Evolutionary conservation across 2,888 invertebrate species (phyloP).

Genomic region (Caradrina clavipalpis): DNA sequence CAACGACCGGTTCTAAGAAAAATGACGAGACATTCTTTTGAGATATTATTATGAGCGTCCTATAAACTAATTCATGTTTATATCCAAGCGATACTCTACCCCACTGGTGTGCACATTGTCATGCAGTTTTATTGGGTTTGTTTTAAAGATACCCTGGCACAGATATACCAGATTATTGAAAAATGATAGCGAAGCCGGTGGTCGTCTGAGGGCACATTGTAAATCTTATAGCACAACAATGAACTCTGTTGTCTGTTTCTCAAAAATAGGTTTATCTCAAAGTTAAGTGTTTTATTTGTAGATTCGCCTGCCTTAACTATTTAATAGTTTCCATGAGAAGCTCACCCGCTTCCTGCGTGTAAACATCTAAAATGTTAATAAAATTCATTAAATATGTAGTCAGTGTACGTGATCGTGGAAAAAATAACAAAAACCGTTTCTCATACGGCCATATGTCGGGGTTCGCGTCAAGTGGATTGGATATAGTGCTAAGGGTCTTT

Average conservation of each 20-base stretch:
- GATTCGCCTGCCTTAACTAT: constrained; percentile 6
- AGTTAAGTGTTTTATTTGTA: constrained; percentile 39
- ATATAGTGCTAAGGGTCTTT: constrained; percentile 64
- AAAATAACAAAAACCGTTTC: constrained; percentile 74
- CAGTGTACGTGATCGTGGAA: constrained; percentile 69
- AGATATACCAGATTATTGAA: constrained; percentile 39
- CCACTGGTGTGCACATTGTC: constrained; percentile 13
- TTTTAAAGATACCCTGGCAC: constrained; percentile 15
- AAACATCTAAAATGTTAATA: constrained; percentile 10
- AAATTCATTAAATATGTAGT: constrained; percentile 19
- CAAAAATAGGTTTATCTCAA: constrained; percentile 52
- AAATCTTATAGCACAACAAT: constrained; percentile 69
- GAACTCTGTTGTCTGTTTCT: constrained; percentile 67
- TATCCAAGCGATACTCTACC: constrained; percentile 17
- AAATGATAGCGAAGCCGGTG: constrained; percentile 50
- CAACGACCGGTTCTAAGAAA: constrained; percentile 84
- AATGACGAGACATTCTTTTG: constrained; percentile 81
- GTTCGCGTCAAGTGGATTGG: constrained; percentile 78
- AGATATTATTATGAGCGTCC: constrained; percentile 66
- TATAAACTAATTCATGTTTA: constrained; percentile 52
- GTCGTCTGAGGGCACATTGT: constrained; percentile 56
- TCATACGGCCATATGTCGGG: constrained; percentile 78
- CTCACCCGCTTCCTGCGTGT: background rate
- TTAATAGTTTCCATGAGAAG: constrained; percentile 13
- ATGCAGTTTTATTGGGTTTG: constrained; percentile 47